Percentiles rank a stretch among this genome's conserved stretches.
phyloP scores from a whole-genome alignment of 2,113 vertebrate genomes.

The Bubo bubo region DNA sequence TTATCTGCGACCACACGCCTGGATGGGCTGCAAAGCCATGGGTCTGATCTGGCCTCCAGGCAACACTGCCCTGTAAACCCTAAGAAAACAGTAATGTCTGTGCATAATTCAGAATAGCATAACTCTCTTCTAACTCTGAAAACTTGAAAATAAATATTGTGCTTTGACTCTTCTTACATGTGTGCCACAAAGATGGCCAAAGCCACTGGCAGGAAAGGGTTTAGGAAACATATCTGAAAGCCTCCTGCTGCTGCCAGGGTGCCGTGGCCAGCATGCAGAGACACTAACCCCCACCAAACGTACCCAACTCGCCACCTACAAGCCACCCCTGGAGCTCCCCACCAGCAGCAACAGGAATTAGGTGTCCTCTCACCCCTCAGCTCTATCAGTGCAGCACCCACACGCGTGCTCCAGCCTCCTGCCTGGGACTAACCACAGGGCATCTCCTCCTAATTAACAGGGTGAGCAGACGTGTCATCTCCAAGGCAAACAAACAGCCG shows the following conservation, averaged over 20 bases:
- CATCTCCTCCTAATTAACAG: not conserved
- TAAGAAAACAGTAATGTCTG: not conserved
- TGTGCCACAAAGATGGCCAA: not conserved
- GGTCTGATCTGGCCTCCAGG: not conserved
- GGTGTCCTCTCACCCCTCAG: not conserved
- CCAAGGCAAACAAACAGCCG: not conserved
- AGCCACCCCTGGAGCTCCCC: too few relatives aligned
- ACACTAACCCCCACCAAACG: not conserved
- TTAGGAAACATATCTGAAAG: not conserved
- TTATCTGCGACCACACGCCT: not conserved
- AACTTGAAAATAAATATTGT: not conserved
- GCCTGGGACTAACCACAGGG: not conserved
- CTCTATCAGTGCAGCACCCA: not conserved
- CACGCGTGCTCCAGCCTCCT: fast-evolving
- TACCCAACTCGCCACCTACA: fast-evolving
- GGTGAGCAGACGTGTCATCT: not conserved
- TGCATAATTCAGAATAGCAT: fast-evolving
- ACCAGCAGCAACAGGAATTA: not conserved
- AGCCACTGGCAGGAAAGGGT: not conserved
- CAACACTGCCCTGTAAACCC: not conserved
- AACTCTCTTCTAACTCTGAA: not conserved
- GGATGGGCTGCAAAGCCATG: not conserved
- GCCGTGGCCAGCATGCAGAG: fast-evolving
- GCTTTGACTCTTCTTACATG: fast-evolving
- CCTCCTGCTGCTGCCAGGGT: not conserved